Evolutionary conservation across 2,797 vertebrate species (phyloP), one percentile per base, ranked within the genome.

Genomic region (Rhinoraja longicauda): DNA sequence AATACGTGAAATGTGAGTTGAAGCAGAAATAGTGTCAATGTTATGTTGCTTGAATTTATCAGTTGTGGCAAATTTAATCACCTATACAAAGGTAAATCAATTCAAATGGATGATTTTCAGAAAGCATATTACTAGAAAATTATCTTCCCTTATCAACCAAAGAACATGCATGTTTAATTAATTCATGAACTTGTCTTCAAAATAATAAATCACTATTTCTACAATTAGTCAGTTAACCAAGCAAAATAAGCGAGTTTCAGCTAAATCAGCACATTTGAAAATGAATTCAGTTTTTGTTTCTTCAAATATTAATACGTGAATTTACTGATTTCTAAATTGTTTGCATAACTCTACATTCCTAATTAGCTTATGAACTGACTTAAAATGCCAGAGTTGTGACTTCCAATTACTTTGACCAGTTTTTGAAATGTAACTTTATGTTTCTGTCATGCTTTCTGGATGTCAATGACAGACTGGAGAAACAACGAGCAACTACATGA

Each of bases 321-420:
- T 45, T 91, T 75, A 29, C 8, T 91, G 0, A 91, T 53, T 53
- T 73, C 36, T 45, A 75, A 73, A 53, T 91, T 72, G 53, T 45
- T 73, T 73, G 24, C 15, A 36, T 91, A 72, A 26, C 70, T 91
- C 70, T 91, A 24, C 36, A 72, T 91, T 91, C 88, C 39, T 26
- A 19, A 19, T 72, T 45, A 72, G 88, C 10, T 91, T 10, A 72
- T 72, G 64, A 26, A 72, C 24, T 91, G 17, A 91, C 24, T 91
- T 24, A 45, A 91, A 91, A 70, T 88, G 32, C 21, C 67, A 73
- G 64, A 73, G 67, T 70, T 91, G 24, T 91, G 64, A 90, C 39
- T 72, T 70, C 17, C 67, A 91, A 24, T 2, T 91, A 7, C 36
- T 53, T 91, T 91, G 67, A 91, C 67, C 88, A 36, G 12, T 19